These are phyloP conservation scores for Oedothorax gibbosus DNA, from an alignment of 1,140 invertebrate species.

Conservation along the genomic window DNA sequence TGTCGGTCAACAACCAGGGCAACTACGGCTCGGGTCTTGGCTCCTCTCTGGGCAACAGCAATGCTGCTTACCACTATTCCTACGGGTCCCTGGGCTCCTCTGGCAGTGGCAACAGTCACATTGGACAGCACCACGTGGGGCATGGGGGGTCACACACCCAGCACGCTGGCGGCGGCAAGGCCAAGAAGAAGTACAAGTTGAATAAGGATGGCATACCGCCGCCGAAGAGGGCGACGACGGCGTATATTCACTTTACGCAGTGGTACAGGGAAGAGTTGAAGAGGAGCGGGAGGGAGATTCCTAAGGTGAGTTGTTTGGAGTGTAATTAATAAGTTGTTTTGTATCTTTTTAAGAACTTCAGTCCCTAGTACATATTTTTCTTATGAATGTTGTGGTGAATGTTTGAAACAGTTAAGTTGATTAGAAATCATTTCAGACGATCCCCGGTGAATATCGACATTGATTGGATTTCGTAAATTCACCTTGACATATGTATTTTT, in stretches of 20 bases:
- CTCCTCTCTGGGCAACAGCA: conserved; percentile 56
- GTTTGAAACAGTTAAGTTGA: too few relatives aligned
- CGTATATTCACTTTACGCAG: conserved; percentile 65
- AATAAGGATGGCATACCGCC: conserved; percentile 65
- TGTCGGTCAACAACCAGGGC: conserved; percentile 62
- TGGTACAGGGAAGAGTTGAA: conserved; percentile 65
- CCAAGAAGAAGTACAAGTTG: conserved; percentile 64
- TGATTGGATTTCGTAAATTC: too few relatives aligned
- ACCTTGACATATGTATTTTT: too few relatives aligned
- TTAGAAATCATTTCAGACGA: too few relatives aligned
- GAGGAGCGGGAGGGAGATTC: conserved; percentile 64
- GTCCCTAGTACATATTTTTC: too few relatives aligned
- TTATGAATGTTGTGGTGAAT: too few relatives aligned
- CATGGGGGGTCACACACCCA: conserved; percentile 34
- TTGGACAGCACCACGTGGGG: conserved; percentile 42
- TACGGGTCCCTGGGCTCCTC: conserved; percentile 45
- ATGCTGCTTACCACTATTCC: conserved; percentile 55
- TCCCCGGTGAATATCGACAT: too few relatives aligned
- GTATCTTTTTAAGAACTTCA: too few relatives aligned
- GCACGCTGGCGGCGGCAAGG: conserved; percentile 59
- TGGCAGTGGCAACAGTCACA: conserved; percentile 49
- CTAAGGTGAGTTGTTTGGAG: conserved; percentile 59
- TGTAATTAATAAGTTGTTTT: too few relatives aligned
- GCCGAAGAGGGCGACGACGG: conserved; percentile 65
- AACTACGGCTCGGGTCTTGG: conserved; percentile 32